Evolutionary conservation across 1,140 invertebrate genomes (phyloP), one percentile per base, ranked within the genome.

Genomic region (Phymastichus coffea): DNA sequence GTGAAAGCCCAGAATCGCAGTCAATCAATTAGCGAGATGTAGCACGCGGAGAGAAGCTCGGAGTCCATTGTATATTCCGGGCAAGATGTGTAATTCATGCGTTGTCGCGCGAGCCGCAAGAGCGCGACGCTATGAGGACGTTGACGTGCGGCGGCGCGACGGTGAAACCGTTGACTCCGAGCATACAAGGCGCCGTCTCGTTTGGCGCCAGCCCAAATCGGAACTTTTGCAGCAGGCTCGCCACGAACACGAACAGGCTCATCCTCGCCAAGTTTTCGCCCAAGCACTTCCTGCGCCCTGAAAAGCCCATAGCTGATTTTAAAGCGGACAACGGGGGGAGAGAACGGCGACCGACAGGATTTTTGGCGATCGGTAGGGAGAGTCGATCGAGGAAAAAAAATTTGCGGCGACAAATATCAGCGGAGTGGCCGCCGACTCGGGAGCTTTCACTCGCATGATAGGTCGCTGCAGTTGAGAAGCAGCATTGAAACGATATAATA

Each of bases 191-290:
- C 26, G 52, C 35, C 0, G 66, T 54, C 37, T 74, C 52, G 28
- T 56, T 66, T 7, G 69, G 59, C 6, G 74, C 66, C 12, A 79
- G 41, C 30, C 62, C 47, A 40, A 80, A 79, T 19, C 65, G 65
- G 51, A 81, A 80, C 51, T 75, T 77, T 49, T 79, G 77, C 7
- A 82, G 41, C 1, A 82, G 64, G 38, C 66, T 72, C 2, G 72
- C 65, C 9, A 72, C 54, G 20, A 82, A 80, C 0, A 81, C 61
- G 58, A 82, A 82, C 28, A 79, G 65, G 62, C 66, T 76, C 14
- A 75, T 73, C 61, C 58, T 77, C 4, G 81, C 81, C 25, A 82
- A 65, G n/a, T 43, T 69, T 70, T 82, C 80, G 9, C 82, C 82
- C 1, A 71, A 49, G 55, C 78, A 80, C 64, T 70, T 76, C 70